Base-by-base conservation (phyloP, 2,113 vertebrate species). In the Atherinomorus stipes region DNA sequence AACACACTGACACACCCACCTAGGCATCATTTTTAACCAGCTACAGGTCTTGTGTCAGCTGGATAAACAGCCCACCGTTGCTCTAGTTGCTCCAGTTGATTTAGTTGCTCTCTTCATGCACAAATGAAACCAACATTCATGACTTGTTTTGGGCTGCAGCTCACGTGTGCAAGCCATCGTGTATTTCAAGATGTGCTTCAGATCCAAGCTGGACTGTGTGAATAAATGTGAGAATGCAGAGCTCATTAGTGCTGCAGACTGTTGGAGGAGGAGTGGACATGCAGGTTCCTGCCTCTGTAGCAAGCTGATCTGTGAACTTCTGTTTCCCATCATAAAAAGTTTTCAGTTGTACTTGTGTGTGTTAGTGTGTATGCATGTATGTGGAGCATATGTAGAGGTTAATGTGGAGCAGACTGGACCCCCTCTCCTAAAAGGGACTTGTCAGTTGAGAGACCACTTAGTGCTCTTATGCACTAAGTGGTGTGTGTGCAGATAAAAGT, bases 401-500 rank as follows among this genome's bases (percentile, higher is more conserved):
- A 72, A 84, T 69, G 71, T 76, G 37, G 56, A 38, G 52, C 66
- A 23, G 64, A 78, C 80, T 67, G 60, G 71, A 69, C 75, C 70
- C 84, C 63, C 74, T 84, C 56, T 84, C 58, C 78, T 64, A 53
- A 60, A 85, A 80, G 75, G 66, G 80, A 64, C 70, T 85, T 81
- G 72, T 69, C 57, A 71, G 85, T 89, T 49, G 83, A 93, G 92
- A 86, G 87, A 62, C 71, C 77, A 76, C 81, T 87, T 77, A 89
- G 31, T 34, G 31, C 31, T 34, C 31, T 34, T 34, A 34, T 34
- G 31, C 31, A 34, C 31, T 34, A 34, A 34, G 31, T 34, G 31
- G 38, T 42, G 38, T 42, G 40, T 42, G 80, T 75, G 58, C 73
- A 75, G 72, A 82, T 87, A 81, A 89, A 89, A 83, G 84, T 18